Evolutionary conservation across 1,140 invertebrate genomes (phyloP), one percentile per base, ranked within the genome.

Genomic region (Drosophila punjabiensis): DNA sequence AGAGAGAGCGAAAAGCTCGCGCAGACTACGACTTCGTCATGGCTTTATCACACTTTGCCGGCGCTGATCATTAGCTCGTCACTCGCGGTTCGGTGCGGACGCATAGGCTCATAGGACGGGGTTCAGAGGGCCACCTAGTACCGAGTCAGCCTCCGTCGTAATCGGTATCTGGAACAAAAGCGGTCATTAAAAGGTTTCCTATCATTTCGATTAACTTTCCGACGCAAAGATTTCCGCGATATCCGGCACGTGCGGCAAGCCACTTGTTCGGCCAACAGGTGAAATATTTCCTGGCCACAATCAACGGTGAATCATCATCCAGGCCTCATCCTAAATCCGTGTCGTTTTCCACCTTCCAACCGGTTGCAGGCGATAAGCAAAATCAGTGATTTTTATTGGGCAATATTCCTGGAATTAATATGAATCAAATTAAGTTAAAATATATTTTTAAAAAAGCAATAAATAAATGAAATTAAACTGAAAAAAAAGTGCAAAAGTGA

Each of bases 21-120:
- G 9, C 6, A 11, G 32, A n/a, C 24, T 18, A 16, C 7, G 66
- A 82, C 61, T 81, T 78, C 82, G 88, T 87, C 87, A 90, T 71
- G 55, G 75, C 41, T 68, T 88, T 83, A 81, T 82, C 74, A 74
- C 68, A 43, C 48, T 62, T 35, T 66, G 64, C 60, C 81, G 55
- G 52, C 48, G 52, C 45, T 55, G 79, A 88, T 91, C 89, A 91
- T 80, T 91, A 74, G 64, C 52, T 89, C 63, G 62, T 70, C 76
- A 82, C 56, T 68, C 76, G 76, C 61, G 69, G 64, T 82, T 55
- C 63, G 74, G 70, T 63, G 64, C 84, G 76, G 88, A 76, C 76
- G 64, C 66, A 11, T 18, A 30, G 59, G 39, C 58, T 47, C 52
- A 39, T 11, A 10, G 53, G 18, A 50, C 47, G 47, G 35, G 52